Evolutionary conservation across 2,797 vertebrate species (phyloP).

Genomic region (Thamnophis elegans): DNA sequence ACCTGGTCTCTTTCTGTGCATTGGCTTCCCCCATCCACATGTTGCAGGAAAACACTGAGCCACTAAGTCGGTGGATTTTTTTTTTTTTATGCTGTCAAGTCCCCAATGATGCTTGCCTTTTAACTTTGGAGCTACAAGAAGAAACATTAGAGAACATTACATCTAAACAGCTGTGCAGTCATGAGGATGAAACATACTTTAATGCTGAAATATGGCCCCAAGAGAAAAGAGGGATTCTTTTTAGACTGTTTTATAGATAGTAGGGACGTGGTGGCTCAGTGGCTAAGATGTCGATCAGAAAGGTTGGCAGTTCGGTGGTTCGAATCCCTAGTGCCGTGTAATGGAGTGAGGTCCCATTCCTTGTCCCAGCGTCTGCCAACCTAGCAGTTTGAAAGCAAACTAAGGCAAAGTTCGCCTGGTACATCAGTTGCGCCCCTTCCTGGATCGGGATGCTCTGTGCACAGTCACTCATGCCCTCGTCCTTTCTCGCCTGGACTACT

Average conservation of each 20-base stretch:
- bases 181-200: slow-evolving; percentile 24
- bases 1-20: slow-evolving; percentile 51
- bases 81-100: slow-evolving; percentile 47
- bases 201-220: slow-evolving; percentile 24
- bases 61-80: slow-evolving; percentile 33
- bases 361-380: no score
- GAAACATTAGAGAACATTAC: slow-evolving; percentile 4
- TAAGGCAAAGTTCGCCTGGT: no score
- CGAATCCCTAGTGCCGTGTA: no score
- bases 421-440: no score
- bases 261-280: not conserved
- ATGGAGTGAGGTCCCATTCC: no score
- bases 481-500: no score
- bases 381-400: no score
- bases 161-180: slow-evolving; percentile 14
- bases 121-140: slow-evolving; percentile 49
- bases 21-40: slow-evolving; percentile 47
- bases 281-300: no score
- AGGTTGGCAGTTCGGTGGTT: no score
- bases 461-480: no score
- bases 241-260: slow-evolving; percentile 26
- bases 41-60: slow-evolving; percentile 43
- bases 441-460: no score
- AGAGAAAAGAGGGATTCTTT: not conserved
- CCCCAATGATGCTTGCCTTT: slow-evolving; percentile 26